Evolutionary conservation across 2,888 invertebrate species (phyloP).

Genomic region (Tipula confusa): DNA sequence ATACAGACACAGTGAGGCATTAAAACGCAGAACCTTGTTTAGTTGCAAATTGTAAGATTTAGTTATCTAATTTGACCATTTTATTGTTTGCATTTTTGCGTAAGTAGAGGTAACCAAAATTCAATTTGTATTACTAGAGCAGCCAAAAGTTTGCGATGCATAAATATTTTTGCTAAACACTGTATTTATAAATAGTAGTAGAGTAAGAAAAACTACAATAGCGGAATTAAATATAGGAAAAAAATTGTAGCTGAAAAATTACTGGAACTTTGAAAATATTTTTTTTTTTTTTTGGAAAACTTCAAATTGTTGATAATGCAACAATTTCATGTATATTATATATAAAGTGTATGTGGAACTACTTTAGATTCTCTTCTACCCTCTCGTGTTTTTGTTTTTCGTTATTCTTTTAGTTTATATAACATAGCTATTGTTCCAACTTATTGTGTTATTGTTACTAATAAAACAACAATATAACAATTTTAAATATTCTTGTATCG

Average conservation of each 20-base stretch:
- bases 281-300: neutral
- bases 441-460: neutral
- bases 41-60: too few relatives aligned
- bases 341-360: neutral
- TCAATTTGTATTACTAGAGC: too few relatives aligned
- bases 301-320: constrained; percentile 12
- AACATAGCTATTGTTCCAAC: neutral
- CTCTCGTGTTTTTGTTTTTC: neutral
- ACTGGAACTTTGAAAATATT: neutral
- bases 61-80: too few relatives aligned
- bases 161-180: too few relatives aligned
- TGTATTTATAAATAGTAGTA: neutral
- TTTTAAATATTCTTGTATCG: neutral
- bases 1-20: too few relatives aligned
- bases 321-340: neutral
- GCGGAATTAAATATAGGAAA: neutral
- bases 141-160: too few relatives aligned
- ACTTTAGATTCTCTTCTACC: neutral
- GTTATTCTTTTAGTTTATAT: neutral
- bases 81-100: too few relatives aligned
- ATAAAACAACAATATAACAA: neutral
- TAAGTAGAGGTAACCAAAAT: too few relatives aligned
- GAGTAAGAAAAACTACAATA: neutral
- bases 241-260: neutral
- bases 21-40: too few relatives aligned